Conservation (phyloP, 2,888 invertebrate species). For the Erannis defoliaria region DNA sequence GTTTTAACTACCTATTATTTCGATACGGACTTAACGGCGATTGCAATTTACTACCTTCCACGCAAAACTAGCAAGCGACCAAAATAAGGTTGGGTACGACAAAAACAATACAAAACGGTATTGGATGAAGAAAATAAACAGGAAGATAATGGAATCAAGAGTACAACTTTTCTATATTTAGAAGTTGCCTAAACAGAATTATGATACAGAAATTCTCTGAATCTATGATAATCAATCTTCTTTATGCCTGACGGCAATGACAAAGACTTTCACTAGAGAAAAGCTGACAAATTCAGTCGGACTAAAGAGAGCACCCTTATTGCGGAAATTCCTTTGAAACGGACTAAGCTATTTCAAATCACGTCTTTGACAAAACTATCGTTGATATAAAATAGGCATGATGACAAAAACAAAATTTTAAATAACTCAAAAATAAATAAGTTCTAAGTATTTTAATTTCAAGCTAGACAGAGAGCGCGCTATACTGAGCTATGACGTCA, state of each 20-base stretch:
- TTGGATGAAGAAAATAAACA: constrained; percentile 11
- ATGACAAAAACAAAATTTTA: too few relatives aligned
- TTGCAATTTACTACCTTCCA: background rate
- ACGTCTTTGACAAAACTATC: too few relatives aligned
- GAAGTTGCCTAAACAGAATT: constrained; percentile 15
- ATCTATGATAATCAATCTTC: constrained; percentile 19
- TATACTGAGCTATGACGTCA: too few relatives aligned
- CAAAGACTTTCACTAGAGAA: constrained; percentile 20
- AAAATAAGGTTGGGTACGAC: background rate
- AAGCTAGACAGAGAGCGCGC: too few relatives aligned
- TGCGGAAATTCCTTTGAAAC: too few relatives aligned
- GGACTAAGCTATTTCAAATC: too few relatives aligned
- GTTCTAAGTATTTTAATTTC: too few relatives aligned
- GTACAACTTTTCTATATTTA: constrained; percentile 15
- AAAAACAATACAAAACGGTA: background rate
- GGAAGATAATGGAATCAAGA: constrained; percentile 3
- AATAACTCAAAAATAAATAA: too few relatives aligned
- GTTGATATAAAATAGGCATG: too few relatives aligned
- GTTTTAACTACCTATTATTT: too few relatives aligned
- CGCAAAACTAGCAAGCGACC: background rate
- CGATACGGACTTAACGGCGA: background rate
- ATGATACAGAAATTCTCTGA: constrained; percentile 3
- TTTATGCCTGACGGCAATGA: constrained; percentile 12
- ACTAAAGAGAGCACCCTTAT: background rate
- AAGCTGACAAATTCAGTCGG: constrained; percentile 7